Conservation (phyloP, 2,797 vertebrate genomes). For the Myioborus miniatus region DNA sequence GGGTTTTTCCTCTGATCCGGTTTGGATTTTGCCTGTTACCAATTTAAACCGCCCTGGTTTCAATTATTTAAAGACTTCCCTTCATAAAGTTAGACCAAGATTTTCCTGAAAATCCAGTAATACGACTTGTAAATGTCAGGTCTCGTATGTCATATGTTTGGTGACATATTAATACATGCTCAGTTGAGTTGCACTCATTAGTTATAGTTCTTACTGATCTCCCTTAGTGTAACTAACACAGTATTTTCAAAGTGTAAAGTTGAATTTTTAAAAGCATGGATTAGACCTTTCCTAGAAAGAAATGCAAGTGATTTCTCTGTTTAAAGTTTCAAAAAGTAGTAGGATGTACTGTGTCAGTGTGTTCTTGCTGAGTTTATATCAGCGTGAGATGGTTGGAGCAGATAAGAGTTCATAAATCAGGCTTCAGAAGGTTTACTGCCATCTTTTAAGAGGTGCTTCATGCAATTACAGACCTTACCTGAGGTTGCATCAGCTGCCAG, state of each 20-base stretch:
- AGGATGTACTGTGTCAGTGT: not conserved
- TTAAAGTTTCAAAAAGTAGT: not conserved
- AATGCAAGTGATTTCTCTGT: not conserved
- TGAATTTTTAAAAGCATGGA: not conserved
- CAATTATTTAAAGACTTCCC: slow-evolving; percentile 28
- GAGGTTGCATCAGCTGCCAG: slow-evolving; percentile 51
- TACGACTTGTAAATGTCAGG: not conserved
- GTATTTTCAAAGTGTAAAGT: not conserved
- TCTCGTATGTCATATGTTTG: not conserved
- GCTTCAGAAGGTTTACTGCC: not conserved
- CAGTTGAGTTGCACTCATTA: not conserved
- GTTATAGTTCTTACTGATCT: not conserved
- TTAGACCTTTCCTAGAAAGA: not conserved
- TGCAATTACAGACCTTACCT: not conserved
- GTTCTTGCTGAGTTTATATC: not conserved
- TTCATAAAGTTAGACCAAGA: slow-evolving; percentile 15
- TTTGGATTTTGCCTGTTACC: slow-evolving; percentile 5
- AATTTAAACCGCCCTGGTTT: slow-evolving; percentile 20
- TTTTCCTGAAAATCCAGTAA: slow-evolving; percentile 25
- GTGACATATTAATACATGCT: not conserved
- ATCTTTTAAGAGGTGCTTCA: not conserved
- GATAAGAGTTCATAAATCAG: not conserved
- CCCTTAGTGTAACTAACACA: not conserved
- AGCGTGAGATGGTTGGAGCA: not conserved
- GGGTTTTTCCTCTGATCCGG: not conserved